Evolutionary conservation across 2,888 invertebrate species (phyloP).

Genomic region (Cylloceria caligata): DNA sequence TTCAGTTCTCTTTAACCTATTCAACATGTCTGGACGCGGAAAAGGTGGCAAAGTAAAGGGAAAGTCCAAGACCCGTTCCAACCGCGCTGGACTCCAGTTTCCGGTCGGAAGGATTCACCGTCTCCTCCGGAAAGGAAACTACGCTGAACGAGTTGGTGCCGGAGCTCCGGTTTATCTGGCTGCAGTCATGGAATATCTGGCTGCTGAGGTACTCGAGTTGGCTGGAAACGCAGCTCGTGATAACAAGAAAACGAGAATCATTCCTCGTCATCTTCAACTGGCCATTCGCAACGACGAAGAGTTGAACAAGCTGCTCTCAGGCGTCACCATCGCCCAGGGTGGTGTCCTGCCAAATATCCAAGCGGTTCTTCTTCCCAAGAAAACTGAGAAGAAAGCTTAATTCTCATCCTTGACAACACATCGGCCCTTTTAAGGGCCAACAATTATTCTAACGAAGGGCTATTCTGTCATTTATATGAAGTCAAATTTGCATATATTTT

Average conservation of each 20-base stretch:
- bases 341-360: constrained; percentile 93
- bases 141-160: constrained; percentile 87
- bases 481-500: too few relatives aligned
- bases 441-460: constrained; percentile 31
- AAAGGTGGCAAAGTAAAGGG: constrained; percentile 81
- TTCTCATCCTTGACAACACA: not conserved
- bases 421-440: constrained; percentile 68
- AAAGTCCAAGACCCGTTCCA: constrained; percentile 86
- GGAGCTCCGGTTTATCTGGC: constrained; percentile 86
- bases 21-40: constrained; percentile 67
- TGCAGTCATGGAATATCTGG: constrained; percentile 89
- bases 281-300: constrained; percentile 94
- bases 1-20: constrained; percentile 75
- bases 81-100: constrained; percentile 87
- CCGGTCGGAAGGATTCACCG: constrained; percentile 88
- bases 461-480: not conserved
- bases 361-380: constrained; percentile 84
- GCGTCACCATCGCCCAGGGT: constrained; percentile 93
- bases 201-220: constrained; percentile 90
- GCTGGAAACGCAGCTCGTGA: constrained; percentile 89
- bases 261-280: constrained; percentile 85
- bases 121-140: constrained; percentile 87
- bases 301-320: constrained; percentile 90
- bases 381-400: constrained; percentile 61
- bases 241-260: constrained; percentile 88